Base-by-base conservation (phyloP, 2,113 vertebrate species). In the Clinocottus analis region DNA sequence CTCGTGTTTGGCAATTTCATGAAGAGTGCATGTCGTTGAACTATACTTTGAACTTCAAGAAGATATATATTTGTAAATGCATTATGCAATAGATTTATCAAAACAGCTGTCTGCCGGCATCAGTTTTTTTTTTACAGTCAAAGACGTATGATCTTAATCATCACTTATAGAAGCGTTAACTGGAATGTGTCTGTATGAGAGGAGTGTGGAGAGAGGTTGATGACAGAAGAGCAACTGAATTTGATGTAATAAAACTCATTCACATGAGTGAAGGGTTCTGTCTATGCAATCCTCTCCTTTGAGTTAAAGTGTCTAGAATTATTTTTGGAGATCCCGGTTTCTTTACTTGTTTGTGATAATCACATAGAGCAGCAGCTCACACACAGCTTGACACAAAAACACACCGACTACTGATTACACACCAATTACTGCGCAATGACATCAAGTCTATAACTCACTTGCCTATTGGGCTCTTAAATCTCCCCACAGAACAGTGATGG, bases 111-210 rank as follows among this genome's bases (percentile, higher is more conserved):
- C 37, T 71, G 35, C 17, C 45, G 84, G 56, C 58, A 77, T 72
- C n/a, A n/a, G n/a, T n/a, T 71, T 87, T 85, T 87, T 90, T 90
- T 77, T 86, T 89, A 73, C 58, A 88, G 91, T 43, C 72, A 45
- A 85, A 45, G 14, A 55, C 53, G 7, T n/a, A 43, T 37, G 19
- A 47, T 51, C 63, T 41, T 27, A 62, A 72, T 66, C 60, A 72
- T 60, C 61, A 72, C n/a, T n/a, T n/a, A n/a, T n/a, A n/a, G n/a
- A n/a, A n/a, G n/a, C n/a, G n/a, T n/a, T n/a, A 62, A 49, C 7
- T 55, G 29, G 39, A 55, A 68, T 23, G 39, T 53, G 72, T 10
- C 67, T 64, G 45, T n/a, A 16, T 47, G 43, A 64, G 25, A 71
- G 23, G 25, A 29, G 13, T 63, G 17, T 21, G 11, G 56, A 45